Conservation (phyloP, 2,797 vertebrate species). For the Poecilia velifera region DNA sequence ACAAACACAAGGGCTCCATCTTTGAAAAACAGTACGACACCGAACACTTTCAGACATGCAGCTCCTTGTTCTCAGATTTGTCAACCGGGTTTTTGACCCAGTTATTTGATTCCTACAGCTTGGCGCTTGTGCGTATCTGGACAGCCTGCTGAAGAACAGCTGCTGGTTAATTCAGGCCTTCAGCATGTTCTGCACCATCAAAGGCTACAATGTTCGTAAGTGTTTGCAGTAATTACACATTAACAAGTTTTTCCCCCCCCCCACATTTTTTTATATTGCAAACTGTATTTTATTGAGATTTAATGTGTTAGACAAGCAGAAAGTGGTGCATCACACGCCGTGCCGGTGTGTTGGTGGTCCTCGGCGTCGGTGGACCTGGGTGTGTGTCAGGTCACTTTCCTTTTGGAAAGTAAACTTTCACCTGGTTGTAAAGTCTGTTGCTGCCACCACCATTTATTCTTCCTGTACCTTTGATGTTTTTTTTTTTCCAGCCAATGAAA, state of each 20-base stretch:
- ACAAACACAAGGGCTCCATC: neutral
- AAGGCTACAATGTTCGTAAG: constrained; percentile 81
- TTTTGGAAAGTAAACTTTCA: neutral
- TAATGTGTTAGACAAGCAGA: neutral
- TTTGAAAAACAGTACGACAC: neutral
- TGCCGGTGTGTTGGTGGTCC: too few species aligned
- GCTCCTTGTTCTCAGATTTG: neutral
- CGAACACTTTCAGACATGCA: neutral
- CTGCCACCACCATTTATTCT: too few species aligned
- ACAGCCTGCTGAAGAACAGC: constrained; percentile 75
- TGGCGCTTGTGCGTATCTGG: constrained; percentile 79
- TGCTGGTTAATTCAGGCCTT: constrained; percentile 84
- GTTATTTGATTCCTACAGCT: constrained; percentile 59
- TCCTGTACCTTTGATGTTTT: too few species aligned
- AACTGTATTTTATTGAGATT: neutral
- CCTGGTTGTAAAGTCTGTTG: neutral
- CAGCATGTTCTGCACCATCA: constrained; percentile 83
- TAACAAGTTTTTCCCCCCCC: neutral
- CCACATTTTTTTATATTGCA: neutral
- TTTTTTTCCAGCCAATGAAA: too few species aligned
- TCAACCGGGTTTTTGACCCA: neutral
- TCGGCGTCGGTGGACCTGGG: too few species aligned
- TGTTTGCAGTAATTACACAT: constrained; percentile 18
- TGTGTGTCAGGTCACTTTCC: too few species aligned
- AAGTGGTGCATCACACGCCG: neutral